These are phyloP conservation scores for Trachymyrmex cornetzi DNA, from an alignment of 1,140 invertebrate genomes.

Conservation along the genomic window DNA sequence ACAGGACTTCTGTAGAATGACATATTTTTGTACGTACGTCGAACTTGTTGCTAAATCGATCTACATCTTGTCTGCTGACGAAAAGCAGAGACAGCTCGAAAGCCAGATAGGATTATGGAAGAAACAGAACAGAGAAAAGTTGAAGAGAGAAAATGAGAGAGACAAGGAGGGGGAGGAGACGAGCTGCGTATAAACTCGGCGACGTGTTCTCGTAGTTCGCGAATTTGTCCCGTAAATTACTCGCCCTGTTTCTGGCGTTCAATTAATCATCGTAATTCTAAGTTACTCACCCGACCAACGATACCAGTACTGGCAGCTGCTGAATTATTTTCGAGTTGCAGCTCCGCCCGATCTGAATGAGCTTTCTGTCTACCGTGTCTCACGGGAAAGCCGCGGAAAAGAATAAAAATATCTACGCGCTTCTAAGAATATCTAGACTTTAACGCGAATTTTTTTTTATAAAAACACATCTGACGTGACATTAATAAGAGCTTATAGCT, in stretches of 20 bases:
- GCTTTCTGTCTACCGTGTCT: slow-evolving; percentile 35
- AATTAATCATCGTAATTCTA: slow-evolving; percentile 77
- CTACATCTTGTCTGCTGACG: slow-evolving; percentile 30
- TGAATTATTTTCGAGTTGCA: slow-evolving; percentile 66
- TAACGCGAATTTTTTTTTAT: neutral
- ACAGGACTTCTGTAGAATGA: neutral
- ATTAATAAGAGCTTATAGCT: neutral
- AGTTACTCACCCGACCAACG: slow-evolving; percentile 49
- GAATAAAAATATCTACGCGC: slow-evolving; percentile 32
- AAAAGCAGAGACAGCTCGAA: slow-evolving; percentile 3
- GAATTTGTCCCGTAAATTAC: slow-evolving; percentile 74
- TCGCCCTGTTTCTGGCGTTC: slow-evolving; percentile 66
- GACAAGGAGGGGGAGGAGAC: neutral
- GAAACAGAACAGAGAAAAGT: slow-evolving; percentile 18
- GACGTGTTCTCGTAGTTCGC: slow-evolving; percentile 60
- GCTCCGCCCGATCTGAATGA: slow-evolving; percentile 51
- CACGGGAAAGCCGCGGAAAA: neutral
- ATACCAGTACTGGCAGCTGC: slow-evolving; percentile 57
- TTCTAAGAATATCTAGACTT: slow-evolving; percentile 1
- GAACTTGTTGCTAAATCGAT: slow-evolving; percentile 26
- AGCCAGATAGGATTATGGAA: slow-evolving; percentile 3
- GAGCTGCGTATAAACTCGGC: slow-evolving; percentile 55
- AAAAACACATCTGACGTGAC: neutral
- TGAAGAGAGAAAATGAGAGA: neutral
- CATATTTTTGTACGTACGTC: slow-evolving; percentile 40